Conservation (phyloP, 2,888 invertebrate species). For the Icerya purchasi region DNA sequence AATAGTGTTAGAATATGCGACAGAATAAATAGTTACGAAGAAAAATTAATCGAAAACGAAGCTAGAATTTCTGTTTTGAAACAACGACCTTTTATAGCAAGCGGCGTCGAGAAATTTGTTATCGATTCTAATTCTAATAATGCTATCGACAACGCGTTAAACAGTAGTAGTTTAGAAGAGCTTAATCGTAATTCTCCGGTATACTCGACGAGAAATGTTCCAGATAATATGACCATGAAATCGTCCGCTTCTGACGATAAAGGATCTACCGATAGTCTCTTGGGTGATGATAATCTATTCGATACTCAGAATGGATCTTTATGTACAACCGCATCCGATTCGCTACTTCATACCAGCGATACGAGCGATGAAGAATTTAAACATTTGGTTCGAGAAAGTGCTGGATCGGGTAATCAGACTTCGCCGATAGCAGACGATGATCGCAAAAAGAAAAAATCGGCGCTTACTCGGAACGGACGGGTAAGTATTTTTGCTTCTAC, state of each 20-base stretch:
- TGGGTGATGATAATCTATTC: constrained; percentile 17
- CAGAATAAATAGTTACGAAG: neutral
- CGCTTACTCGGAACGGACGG: constrained; percentile 18
- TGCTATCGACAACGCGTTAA: constrained; percentile 1
- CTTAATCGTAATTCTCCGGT: constrained; percentile 7
- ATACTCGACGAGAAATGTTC: neutral
- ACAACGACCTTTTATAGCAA: neutral
- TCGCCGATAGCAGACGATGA: no score
- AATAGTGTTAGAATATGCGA: neutral
- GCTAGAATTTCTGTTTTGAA: neutral
- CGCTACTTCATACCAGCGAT: constrained; percentile 15
- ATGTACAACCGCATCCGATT: constrained; percentile 17
- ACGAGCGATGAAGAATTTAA: constrained; percentile 14
- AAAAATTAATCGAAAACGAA: neutral
- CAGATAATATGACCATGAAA: no score
- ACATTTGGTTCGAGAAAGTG: constrained; percentile 8
- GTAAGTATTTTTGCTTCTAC: constrained; percentile 14
- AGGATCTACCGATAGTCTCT: constrained; percentile 18
- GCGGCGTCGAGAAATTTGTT: neutral
- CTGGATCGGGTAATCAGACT: constrained; percentile 6
- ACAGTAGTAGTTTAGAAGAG: constrained; percentile 16
- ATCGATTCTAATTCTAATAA: neutral
- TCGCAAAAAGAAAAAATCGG: constrained; percentile 15
- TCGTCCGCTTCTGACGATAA: constrained; percentile 15
- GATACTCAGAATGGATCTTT: constrained; percentile 15